phyloP scores from a whole-genome alignment of 2,113 vertebrate genomes.

The Platycercus adscitus region DNA sequence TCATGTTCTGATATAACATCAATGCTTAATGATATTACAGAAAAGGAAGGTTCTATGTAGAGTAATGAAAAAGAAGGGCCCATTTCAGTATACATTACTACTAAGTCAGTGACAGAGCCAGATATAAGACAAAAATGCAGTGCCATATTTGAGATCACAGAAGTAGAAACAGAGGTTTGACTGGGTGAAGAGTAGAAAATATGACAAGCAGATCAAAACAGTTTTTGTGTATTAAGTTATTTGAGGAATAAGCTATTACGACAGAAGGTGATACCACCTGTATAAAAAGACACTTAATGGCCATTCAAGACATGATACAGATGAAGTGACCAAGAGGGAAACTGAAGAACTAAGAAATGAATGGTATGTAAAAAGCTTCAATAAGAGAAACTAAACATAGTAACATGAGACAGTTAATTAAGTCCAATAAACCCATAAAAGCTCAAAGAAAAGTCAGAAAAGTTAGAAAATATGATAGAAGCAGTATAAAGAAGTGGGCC shows the following conservation, averaged over 20 bases:
- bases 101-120: background rate
- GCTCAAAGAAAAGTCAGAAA: background rate
- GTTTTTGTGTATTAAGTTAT: background rate
- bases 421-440: background rate
- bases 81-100: background rate
- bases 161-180: background rate
- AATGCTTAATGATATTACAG: background rate
- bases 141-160: background rate
- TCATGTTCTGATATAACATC: background rate
- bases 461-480: background rate
- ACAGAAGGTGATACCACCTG: background rate
- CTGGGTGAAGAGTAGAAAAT: background rate
- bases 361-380: background rate
- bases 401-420: background rate
- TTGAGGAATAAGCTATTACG: background rate
- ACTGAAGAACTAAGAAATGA: background rate
- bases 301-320: background rate
- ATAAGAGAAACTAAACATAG: background rate
- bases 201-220: background rate
- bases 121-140: rapidly evolving
- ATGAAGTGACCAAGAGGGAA: background rate
- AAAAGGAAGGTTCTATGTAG: background rate
- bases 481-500: background rate
- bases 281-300: background rate
- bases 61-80: background rate